Evolutionary conservation across 2,113 vertebrate species (phyloP).

Genomic region (Rattus norvegicus): DNA sequence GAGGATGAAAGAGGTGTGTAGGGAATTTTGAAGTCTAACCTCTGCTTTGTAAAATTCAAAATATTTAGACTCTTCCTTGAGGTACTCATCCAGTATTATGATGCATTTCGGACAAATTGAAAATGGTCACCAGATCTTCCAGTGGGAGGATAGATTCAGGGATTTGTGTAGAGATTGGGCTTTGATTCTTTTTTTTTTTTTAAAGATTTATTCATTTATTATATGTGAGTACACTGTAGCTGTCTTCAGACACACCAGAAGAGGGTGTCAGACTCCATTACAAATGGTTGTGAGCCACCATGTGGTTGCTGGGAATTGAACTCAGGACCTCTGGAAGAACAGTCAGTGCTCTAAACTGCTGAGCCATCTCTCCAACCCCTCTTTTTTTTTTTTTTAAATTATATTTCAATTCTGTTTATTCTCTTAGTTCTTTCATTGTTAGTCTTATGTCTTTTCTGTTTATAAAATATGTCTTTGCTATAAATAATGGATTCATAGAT

Average conservation of each 20-base stretch:
- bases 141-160: background rate
- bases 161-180: background rate
- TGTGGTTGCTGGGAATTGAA: no score
- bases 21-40: background rate
- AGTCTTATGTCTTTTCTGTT: background rate
- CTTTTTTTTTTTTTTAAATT: background rate
- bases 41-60: background rate
- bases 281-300: no score
- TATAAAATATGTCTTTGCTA: background rate
- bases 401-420: background rate
- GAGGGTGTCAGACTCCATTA: no score
- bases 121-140: constrained; percentile 22
- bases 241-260: no score
- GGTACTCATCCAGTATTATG: background rate
- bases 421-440: background rate
- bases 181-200: background rate
- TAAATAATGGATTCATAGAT: background rate
- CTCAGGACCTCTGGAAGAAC: no score
- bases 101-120: constrained; percentile 30
- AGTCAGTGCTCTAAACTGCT: no score
- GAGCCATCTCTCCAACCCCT: no score
- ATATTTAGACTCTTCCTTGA: background rate
- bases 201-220: no score
- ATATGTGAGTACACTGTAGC: no score
- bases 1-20: background rate